A percentile compares a stretch with the other conserved stretches of the same genome.
These are phyloP conservation scores for Smittia sp. DNA, from an alignment of 2,888 invertebrate genomes.

Conservation along the genomic window DNA sequence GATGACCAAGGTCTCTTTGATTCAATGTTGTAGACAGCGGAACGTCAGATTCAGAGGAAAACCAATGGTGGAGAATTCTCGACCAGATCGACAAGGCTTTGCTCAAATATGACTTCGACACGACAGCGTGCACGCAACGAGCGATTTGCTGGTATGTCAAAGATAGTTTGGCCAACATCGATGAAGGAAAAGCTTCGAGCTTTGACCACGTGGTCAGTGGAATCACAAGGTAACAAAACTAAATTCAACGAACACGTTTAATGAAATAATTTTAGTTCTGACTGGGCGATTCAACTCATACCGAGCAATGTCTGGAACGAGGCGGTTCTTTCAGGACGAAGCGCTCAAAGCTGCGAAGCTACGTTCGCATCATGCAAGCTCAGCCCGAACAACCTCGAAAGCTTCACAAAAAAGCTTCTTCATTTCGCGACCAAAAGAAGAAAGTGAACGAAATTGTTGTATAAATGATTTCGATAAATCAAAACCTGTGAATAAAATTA, in stretches of 20 bases:
- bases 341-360: slow-evolving; percentile 52
- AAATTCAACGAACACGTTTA: not conserved
- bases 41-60: not conserved
- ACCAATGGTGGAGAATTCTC: slow-evolving; percentile 47
- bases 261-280: slow-evolving; percentile 45
- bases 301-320: slow-evolving; percentile 57
- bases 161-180: slow-evolving; percentile 51
- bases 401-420: slow-evolving; percentile 17
- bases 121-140: slow-evolving; percentile 62
- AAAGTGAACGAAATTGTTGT: not conserved
- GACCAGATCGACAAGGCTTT: slow-evolving; percentile 57
- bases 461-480: too few species aligned
- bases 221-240: slow-evolving; percentile 51
- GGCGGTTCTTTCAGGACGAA: slow-evolving; percentile 56
- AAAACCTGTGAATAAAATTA: too few species aligned
- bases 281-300: slow-evolving; percentile 51
- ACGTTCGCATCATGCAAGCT: slow-evolving; percentile 55
- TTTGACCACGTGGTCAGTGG: slow-evolving; percentile 56
- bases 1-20: too few species aligned
- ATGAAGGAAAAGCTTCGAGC: slow-evolving; percentile 51
- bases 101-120: slow-evolving; percentile 59
- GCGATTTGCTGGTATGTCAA: slow-evolving; percentile 58
- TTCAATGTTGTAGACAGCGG: not conserved
- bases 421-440: not conserved
- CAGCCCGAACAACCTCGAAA: slow-evolving; percentile 25